Evolutionary conservation across 2,888 invertebrate genomes (phyloP).

Genomic region (Lasioglossum oenotherae): DNA sequence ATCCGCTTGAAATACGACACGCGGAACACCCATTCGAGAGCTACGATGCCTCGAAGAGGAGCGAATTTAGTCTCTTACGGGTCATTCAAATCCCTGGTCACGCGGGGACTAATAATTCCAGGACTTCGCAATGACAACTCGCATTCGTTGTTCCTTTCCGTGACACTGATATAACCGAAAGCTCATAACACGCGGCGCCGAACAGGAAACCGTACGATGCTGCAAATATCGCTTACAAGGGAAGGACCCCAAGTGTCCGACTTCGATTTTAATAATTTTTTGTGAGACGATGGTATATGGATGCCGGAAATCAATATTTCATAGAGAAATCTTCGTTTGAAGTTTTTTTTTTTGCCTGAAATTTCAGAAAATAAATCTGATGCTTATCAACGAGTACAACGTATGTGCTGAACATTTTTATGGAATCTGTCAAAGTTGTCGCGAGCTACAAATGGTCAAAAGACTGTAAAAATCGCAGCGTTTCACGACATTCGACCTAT

Average conservation of each 20-base stretch:
- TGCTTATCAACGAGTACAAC: too few species aligned
- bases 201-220: neutral
- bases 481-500: neutral
- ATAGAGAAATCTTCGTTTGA: too few species aligned
- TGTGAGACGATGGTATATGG: too few species aligned
- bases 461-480: neutral
- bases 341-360: too few species aligned
- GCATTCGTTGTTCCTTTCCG: conserved; percentile 20
- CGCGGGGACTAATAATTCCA: conserved; percentile 22
- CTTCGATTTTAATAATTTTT: too few species aligned
- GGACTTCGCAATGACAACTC: conserved; percentile 38
- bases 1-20: conserved; percentile 65
- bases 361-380: too few species aligned
- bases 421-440: neutral
- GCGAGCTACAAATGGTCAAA: neutral
- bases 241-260: too few species aligned
- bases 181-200: neutral
- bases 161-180: neutral
- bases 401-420: neutral
- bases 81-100: conserved; percentile 53
- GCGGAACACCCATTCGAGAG: conserved; percentile 55
- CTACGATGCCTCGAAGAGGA: conserved; percentile 49
- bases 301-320: too few species aligned
- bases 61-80: conserved; percentile 56
- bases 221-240: neutral